A percentile compares a stretch with the other conserved stretches of the same genome.
Conservation (phyloP, 1,140 invertebrate genomes). For the Aphaenogaster ashmeadi region DNA sequence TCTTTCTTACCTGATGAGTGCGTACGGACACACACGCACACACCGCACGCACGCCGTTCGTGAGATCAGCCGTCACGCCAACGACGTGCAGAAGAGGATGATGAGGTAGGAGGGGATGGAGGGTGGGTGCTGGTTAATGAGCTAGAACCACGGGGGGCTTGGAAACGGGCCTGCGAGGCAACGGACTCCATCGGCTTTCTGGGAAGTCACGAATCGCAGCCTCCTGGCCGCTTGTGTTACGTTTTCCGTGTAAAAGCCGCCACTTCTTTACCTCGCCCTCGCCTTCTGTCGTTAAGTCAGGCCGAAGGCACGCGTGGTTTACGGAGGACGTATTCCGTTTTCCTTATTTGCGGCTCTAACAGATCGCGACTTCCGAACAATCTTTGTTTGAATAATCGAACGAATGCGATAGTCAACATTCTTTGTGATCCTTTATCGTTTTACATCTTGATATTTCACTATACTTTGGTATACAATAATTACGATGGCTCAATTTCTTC, state of each 20-base stretch:
- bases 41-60: conserved; percentile 62
- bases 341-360: neutral
- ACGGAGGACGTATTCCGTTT: conserved; percentile 1
- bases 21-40: conserved; percentile 69
- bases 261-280: conserved; percentile 56
- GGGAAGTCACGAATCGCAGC: conserved; percentile 81
- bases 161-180: conserved; percentile 57
- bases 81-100: conserved; percentile 77
- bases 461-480: neutral
- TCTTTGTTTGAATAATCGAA: neutral
- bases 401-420: neutral
- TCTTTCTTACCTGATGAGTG: conserved; percentile 86
- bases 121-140: conserved; percentile 84
- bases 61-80: conserved; percentile 72
- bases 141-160: conserved; percentile 84
- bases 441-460: neutral
- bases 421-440: neutral
- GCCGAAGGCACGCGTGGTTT: conserved; percentile 28
- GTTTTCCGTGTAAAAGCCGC: conserved; percentile 72
- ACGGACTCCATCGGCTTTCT: conserved; percentile 77
- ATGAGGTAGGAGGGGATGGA: conserved; percentile 67
- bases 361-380: neutral
- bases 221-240: conserved; percentile 63
- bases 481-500: neutral
- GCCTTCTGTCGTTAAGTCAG: conserved; percentile 41